phyloP scores from a whole-genome alignment of 2,113 vertebrate species.

The Neopipo cinnamomea region DNA sequence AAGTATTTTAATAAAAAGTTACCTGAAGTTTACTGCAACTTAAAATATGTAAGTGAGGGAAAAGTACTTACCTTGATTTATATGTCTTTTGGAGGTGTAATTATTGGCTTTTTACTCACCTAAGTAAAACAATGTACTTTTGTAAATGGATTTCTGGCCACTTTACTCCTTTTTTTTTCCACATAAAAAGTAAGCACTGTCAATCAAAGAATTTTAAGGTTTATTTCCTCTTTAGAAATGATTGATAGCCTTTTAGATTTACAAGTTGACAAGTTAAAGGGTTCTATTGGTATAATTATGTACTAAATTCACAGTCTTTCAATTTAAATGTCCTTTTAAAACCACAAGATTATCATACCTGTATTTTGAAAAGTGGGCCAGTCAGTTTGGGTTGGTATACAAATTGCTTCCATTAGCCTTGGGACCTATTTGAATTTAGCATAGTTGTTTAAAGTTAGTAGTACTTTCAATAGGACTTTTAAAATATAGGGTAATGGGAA shows the following conservation, averaged over 20 bases:
- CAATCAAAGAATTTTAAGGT: slow-evolving; percentile 87
- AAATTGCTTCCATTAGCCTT: slow-evolving; percentile 87
- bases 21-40: slow-evolving; percentile 76
- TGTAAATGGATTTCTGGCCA: slow-evolving; percentile 88
- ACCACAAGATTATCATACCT: slow-evolving; percentile 84
- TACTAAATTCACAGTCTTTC: slow-evolving; percentile 87
- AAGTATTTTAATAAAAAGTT: slow-evolving; percentile 81
- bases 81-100: slow-evolving; percentile 81
- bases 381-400: slow-evolving; percentile 84
- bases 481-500: slow-evolving; percentile 80
- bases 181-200: slow-evolving; percentile 85
- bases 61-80: slow-evolving; percentile 84
- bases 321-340: slow-evolving; percentile 90
- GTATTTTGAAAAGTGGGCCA: slow-evolving; percentile 86
- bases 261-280: slow-evolving; percentile 89
- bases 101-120: slow-evolving; percentile 87
- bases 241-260: slow-evolving; percentile 90
- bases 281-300: slow-evolving; percentile 89
- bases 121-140: slow-evolving; percentile 86
- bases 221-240: slow-evolving; percentile 85
- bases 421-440: slow-evolving; percentile 86
- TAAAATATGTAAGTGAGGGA: slow-evolving; percentile 78
- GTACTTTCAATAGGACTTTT: slow-evolving; percentile 78
- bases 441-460: slow-evolving; percentile 78
- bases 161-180: slow-evolving; percentile 71